Evolutionary conservation across 1,140 invertebrate species (phyloP).

Genomic region (Musca domestica): DNA sequence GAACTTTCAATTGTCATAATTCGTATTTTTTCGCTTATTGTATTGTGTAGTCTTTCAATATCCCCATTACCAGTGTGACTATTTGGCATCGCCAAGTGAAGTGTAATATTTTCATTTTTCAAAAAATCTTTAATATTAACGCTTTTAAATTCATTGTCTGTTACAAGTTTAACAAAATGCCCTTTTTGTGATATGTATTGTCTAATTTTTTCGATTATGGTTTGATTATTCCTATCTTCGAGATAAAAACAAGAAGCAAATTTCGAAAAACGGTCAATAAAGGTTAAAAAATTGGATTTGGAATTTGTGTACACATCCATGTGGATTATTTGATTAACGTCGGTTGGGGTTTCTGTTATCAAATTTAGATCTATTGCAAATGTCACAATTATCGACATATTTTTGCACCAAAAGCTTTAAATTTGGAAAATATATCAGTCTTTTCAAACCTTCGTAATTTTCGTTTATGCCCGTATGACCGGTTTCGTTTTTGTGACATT

Average conservation of each 20-base stretch:
- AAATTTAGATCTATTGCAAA: slow-evolving; percentile 11
- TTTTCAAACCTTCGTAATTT: background rate
- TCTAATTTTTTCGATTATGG: background rate
- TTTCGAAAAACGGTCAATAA: background rate
- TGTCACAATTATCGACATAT: slow-evolving; percentile 4
- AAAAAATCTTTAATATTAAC: too few relatives aligned
- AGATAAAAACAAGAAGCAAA: too few relatives aligned
- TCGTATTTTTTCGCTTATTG: too few relatives aligned
- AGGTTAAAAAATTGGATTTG: background rate
- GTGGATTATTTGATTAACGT: too few relatives aligned
- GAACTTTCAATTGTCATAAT: too few relatives aligned
- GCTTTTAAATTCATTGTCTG: background rate
- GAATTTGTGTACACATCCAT: background rate
- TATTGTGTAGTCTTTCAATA: too few relatives aligned
- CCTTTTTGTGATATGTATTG: background rate
- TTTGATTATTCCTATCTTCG: background rate
- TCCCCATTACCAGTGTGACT: too few relatives aligned
- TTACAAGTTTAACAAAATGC: background rate
- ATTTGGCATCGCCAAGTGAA: too few relatives aligned
- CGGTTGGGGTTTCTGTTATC: slow-evolving; percentile 9
- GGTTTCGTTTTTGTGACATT: background rate
- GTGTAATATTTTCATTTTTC: too few relatives aligned
- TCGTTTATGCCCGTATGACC: background rate
- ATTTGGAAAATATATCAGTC: slow-evolving; percentile 1
- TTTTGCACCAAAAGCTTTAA: slow-evolving; percentile 1